Base-by-base conservation (phyloP, 2,888 invertebrate species). In the Emmelina monodactyla region DNA sequence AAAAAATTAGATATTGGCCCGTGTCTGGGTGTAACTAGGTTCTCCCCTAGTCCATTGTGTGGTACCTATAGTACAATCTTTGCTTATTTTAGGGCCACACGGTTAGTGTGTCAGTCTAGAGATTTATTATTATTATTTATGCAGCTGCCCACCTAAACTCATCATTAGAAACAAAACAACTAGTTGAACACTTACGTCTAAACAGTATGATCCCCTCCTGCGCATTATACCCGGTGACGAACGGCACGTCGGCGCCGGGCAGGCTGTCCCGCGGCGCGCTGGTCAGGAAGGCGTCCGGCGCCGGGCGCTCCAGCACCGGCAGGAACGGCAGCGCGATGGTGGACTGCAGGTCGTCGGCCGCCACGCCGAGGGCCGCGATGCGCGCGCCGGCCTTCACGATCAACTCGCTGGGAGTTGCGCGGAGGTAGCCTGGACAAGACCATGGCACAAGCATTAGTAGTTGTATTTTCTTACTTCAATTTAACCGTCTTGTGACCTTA, bases 191-290 rank as follows among this genome's bases (percentile, higher is more conserved):
- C 75, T 78, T 51, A 85, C 85, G 71, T 69, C 83, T 60, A 34
- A 85, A 81, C n/a, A 85, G 69, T 19, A 85, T 72, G 52, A 85
- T 81, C n/a, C 86, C 86, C 47, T 87, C 87, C 43, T 86, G 83
- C 1, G 85, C 83, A 39, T 86, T 87, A 48, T 83, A 83, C 1
- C 87, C 87, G 1, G 84, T 82, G 42, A 88, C 75, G 47, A 85
- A 79, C 1, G 87, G 87, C 10, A 86, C 82, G 35, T 82, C 81
- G 14, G 76, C 71, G 12, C 83, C 83, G 0, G 73, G 68, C 28
- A 85, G 58, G 16, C 73, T 51, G 1, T 70, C 66, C 10, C 55
- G 49, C 0, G 87, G 87, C 6, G 66, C 52, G 30, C 73, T 64
- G 0, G 83, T 82, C 16, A 87, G 64, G 57, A 87, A 85, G 28